Evolutionary conservation across 1,140 invertebrate genomes (phyloP).

Genomic region (Pseudomyrmex concolor): DNA sequence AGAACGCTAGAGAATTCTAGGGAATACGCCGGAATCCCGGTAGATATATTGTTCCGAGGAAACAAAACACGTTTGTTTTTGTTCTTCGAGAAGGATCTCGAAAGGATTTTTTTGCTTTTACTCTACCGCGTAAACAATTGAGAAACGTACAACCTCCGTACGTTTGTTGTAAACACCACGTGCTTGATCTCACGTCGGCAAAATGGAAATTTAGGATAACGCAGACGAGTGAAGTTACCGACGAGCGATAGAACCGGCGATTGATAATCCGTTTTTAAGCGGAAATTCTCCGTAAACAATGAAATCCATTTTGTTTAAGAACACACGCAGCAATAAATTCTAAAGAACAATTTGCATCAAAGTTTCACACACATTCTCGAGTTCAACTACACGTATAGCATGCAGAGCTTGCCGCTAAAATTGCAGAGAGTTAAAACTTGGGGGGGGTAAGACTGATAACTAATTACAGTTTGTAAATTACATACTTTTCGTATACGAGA

Average conservation of each 20-base stretch:
- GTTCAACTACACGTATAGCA: conserved; percentile 34
- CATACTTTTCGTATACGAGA: background rate
- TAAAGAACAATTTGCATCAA: conserved; percentile 4
- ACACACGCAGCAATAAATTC: background rate
- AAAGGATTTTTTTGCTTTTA: background rate
- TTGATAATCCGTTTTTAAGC: conserved; percentile 1
- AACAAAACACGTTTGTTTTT: background rate
- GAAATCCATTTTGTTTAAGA: too few species aligned
- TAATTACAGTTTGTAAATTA: background rate
- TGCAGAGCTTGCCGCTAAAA: conserved; percentile 33
- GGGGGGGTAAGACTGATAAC: background rate
- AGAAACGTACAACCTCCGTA: background rate
- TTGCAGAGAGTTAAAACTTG: background rate
- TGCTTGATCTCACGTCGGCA: background rate
- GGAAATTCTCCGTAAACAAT: background rate
- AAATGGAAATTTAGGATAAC: background rate
- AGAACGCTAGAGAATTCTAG: background rate
- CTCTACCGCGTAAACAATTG: background rate
- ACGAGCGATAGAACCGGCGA: background rate
- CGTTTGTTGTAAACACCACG: background rate
- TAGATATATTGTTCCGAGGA: background rate
- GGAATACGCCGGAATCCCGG: background rate
- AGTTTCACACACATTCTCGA: conserved; percentile 5
- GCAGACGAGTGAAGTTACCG: background rate
- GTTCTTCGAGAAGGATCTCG: background rate